Base-by-base conservation (phyloP, 2,888 invertebrate genomes). In the Agrotis segetum region DNA sequence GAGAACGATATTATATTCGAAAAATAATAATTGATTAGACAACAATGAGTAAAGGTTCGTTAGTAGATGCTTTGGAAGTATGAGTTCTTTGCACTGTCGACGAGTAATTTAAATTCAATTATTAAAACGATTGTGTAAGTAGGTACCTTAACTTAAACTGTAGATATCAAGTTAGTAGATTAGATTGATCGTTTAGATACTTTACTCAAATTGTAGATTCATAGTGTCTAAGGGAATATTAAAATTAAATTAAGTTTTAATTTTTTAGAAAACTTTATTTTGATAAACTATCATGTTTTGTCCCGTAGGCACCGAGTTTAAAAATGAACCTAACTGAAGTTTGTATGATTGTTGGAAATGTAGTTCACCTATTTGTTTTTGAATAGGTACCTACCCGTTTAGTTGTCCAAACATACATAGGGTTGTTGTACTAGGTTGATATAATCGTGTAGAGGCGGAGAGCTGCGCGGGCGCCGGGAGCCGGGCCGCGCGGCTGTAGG, bases 241-340 rank as follows among this genome's bases (percentile, higher is more conserved):
- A 61, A 77, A 84, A 71, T 83, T 71, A 84, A 81, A 86, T 89
- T 87, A 85, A 84, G 85, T 90, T 90, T 89, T 84, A 86, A 88
- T 92, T 90, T 92, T 95, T 95, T 95, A 91, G 94, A 95, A 83
- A 85, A 89, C 82, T 92, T 95, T 95, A 94, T 95, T 96, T 95
- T 95, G 94, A 95, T 95, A 94, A 40, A 89, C 81, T 86, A 87
- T 89, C 88, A 88, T 87, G 84, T 93, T 92, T 91, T 92, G 92
- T 88, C 90, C 88, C 82, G 80, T 86, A 88, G 85, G 69, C 80
- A 79, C 87, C 88, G 73, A 84, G 89, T 90, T 92, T 90, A 86
- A 88, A 87, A 86, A 88, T 74, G 78, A 81, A 84, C 86, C 88
- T 90, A 89, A 86, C 85, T 79, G 74, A 74, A 66, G 73, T 88